Evolutionary conservation across 2,797 vertebrate genomes (phyloP).

Genomic region (Sebastes dallii): DNA sequence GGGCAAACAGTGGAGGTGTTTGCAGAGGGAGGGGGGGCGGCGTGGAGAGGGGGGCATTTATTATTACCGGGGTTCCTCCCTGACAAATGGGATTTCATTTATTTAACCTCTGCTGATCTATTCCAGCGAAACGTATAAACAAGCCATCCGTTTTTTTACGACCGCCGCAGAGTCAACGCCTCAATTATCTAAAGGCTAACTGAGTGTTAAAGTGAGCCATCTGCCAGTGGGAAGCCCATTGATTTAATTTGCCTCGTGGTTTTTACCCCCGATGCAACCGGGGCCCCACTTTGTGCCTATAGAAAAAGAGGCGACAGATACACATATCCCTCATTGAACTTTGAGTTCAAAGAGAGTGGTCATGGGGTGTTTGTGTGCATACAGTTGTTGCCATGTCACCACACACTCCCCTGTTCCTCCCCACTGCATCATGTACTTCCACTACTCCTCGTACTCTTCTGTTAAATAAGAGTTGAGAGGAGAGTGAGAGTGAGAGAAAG

Average conservation of each 20-base stretch:
- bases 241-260: constrained; percentile 99
- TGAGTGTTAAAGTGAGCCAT: constrained; percentile 99
- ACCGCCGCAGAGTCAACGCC: constrained; percentile 92
- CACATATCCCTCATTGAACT: constrained; percentile 77
- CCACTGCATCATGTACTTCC: constrained; percentile 1
- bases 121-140: constrained; percentile 99
- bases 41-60: constrained; percentile 86
- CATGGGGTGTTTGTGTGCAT: constrained; percentile 35
- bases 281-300: constrained; percentile 87
- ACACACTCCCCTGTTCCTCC: constrained; percentile 10
- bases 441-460: constrained; percentile 75
- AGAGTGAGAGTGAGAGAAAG: not conserved
- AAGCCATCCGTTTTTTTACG: constrained; percentile 99
- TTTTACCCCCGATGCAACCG: constrained; percentile 70
- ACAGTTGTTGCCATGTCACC: constrained; percentile 42
- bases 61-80: constrained; percentile 90
- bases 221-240: constrained; percentile 97
- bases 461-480: constrained; percentile 74
- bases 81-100: constrained; percentile 99
- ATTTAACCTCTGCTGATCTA: constrained; percentile 99
- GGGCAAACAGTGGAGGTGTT: constrained; percentile 82
- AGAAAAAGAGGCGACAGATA: constrained; percentile 77
- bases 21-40: constrained; percentile 38
- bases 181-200: constrained; percentile 99
- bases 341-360: constrained; percentile 64